Conservation (phyloP, 2,888 invertebrate genomes). For the Dione vanillae region DNA sequence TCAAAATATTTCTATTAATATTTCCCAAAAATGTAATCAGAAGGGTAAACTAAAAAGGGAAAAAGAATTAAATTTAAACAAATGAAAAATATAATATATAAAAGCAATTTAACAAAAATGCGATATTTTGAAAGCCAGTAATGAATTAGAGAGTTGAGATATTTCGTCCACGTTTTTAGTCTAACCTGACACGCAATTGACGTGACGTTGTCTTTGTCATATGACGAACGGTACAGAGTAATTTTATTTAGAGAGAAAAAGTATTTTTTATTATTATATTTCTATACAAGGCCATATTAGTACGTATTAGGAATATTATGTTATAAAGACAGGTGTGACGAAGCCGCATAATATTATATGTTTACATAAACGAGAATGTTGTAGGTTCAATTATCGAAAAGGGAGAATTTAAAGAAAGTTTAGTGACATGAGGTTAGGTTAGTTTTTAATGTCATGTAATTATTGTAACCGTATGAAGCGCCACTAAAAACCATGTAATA, state of each 20-base stretch:
- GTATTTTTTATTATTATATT: neutral
- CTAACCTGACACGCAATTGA: conserved; percentile 43
- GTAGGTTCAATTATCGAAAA: too few species aligned
- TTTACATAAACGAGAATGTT: too few species aligned
- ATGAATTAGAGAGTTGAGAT: conserved; percentile 13
- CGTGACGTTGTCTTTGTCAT: conserved; percentile 37
- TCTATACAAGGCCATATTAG: too few species aligned
- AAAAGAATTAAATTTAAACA: neutral
- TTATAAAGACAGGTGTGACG: too few species aligned
- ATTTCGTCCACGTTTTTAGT: conserved; percentile 31
- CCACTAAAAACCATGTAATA: too few species aligned
- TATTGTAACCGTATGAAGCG: too few species aligned
- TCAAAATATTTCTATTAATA: too few species aligned
- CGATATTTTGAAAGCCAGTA: neutral
- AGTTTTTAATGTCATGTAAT: too few species aligned
- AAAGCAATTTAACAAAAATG: neutral
- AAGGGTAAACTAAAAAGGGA: neutral
- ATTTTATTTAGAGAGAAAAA: conserved; percentile 1
- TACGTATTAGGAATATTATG: too few species aligned
- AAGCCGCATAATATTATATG: too few species aligned
- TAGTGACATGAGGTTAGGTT: too few species aligned
- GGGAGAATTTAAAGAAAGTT: too few species aligned
- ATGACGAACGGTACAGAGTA: conserved; percentile 33
- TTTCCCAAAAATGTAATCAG: neutral
- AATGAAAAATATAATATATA: neutral